Percentiles rank a stretch among this genome's conserved stretches.
These are phyloP conservation scores for Molossus molossus DNA, from an alignment of 2,797 vertebrate species.

Conservation along the genomic window DNA sequence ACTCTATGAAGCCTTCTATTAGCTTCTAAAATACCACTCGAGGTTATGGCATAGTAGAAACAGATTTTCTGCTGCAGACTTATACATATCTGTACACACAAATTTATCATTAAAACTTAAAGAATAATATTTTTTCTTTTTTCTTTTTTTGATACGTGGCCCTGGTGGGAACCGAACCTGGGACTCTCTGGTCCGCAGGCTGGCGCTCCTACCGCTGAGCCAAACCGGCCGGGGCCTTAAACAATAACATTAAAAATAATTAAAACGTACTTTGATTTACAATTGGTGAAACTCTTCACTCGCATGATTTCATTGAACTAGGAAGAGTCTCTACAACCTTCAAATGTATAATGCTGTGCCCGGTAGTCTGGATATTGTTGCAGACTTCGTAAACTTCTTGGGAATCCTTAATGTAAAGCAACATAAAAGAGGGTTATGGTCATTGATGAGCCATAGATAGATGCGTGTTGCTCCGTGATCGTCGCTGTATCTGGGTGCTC, in stretches of 20 bases:
- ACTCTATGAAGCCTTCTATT: neutral
- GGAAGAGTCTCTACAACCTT: neutral
- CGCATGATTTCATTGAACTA: neutral
- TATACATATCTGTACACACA: neutral
- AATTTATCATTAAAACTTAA: neutral
- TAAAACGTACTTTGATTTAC: neutral
- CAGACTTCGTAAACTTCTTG: neutral
- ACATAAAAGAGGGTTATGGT: neutral
- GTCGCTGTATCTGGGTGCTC: neutral
- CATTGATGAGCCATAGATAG: neutral
- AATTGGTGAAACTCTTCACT: neutral
- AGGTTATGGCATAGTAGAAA: neutral
- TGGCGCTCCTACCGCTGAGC: too few species aligned
- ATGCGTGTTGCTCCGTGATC: neutral
- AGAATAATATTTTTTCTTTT: neutral
- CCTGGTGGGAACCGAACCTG: too few species aligned
- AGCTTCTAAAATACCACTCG: neutral
- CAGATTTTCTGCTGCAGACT: neutral
- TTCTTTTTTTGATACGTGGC: too few species aligned
- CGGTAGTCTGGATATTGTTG: neutral
- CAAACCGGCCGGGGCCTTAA: neutral
- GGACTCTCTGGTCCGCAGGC: too few species aligned
- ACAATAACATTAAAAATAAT: constrained; percentile 32
- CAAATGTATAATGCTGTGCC: neutral
- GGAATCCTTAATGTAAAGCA: constrained; percentile 5